These are phyloP conservation scores for Scolopax bukidnonensis DNA, from an alignment of 2,797 vertebrate genomes.

Conservation along the genomic window DNA sequence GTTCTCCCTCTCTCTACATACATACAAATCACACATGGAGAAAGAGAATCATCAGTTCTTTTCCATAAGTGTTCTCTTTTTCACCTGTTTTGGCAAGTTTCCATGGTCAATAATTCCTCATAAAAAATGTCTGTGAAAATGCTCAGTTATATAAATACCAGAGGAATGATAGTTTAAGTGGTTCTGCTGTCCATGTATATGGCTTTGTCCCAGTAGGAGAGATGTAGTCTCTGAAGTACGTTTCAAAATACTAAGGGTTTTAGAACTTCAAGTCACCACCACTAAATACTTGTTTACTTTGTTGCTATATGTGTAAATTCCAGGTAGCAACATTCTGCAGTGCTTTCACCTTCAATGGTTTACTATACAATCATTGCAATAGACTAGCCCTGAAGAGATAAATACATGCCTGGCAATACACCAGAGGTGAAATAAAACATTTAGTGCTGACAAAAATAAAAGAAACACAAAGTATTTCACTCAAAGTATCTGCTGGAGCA, in stretches of 20 bases:
- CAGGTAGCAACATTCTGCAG: neutral
- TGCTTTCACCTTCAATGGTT: neutral
- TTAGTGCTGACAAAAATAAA: neutral
- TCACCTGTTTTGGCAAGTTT: neutral
- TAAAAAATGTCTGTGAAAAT: neutral
- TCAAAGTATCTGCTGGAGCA: neutral
- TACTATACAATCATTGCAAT: neutral
- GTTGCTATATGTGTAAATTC: neutral
- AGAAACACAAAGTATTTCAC: neutral
- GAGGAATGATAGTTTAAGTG: neutral
- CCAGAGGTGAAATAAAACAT: neutral
- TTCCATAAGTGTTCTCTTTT: neutral
- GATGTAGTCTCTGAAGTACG: neutral
- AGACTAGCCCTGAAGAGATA: neutral
- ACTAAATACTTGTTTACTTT: neutral
- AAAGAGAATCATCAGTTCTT: neutral
- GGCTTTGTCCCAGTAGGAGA: neutral
- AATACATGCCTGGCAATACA: neutral
- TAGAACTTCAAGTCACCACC: neutral
- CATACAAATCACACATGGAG: neutral
- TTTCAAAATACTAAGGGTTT: neutral
- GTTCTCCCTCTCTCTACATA: neutral
- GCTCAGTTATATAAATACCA: neutral
- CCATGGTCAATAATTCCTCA: neutral
- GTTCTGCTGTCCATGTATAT: neutral